Base-by-base conservation (phyloP, 35 echinoderm and acorn worm genomes). In the Lytechinus variegatus region DNA sequence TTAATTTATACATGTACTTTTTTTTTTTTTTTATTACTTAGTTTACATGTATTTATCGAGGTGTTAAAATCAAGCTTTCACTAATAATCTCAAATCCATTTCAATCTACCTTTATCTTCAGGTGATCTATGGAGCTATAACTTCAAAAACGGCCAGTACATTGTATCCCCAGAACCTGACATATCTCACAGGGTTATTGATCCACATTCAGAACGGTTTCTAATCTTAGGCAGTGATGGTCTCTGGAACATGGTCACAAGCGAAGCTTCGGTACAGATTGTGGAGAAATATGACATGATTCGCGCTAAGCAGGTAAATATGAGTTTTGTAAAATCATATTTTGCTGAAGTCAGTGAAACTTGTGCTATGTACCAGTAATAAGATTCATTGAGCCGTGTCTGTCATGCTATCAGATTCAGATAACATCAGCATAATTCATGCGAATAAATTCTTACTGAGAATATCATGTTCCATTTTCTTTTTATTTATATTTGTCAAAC, bases 101-200 rank as follows among this genome's bases (percentile, higher is more conserved):
- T 24, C 19, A 16, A 79, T 16, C 21, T 5, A 24, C n/a, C 66
- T 79, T 24, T 79, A 16, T 24, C 66, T n/a, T 6, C 72, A 99
- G 98, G 98, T 92, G 98, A 99, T 94, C 92, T 99, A 33, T 99
- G 98, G 98, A 99, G 98, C 89, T 99, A 99, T 89, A 96, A 98
- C 94, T 98, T 92, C 94, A 87, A 95, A 6, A 94, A 91, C 27
- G 94, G 95, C 53, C 87, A 98, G 55, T 99, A 99, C 95, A 94
- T 99, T 3, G 95, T 99, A 19, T 99, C 98, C 5, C 98, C 98
- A 94, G 95, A 98, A 51, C 98, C 98, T n/a, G 98, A 99, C 87
- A 95, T 99, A 3, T 87, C 94, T 28, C 96, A 98, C 58, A 95
- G 96, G 27, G 94, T 96, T 54, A 95, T 99, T 4, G 95, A 99